phyloP scores from a whole-genome alignment of 2,888 invertebrate species.

The Lepidocyrtoides sp. region DNA sequence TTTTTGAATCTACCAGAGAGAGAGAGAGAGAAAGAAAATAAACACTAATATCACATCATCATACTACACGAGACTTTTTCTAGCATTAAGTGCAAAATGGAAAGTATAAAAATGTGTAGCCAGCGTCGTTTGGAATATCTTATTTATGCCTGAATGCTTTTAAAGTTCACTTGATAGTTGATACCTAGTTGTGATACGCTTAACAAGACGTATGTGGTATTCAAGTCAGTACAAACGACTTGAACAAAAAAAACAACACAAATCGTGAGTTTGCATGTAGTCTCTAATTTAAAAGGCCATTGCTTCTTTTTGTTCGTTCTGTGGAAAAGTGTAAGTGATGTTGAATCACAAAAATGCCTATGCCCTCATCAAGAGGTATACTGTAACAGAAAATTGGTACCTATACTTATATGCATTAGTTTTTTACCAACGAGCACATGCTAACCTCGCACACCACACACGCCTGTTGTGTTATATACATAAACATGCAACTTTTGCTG shows the following conservation, averaged over 20 bases:
- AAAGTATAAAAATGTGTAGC: conserved; percentile 5
- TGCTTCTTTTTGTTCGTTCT: conserved; percentile 31
- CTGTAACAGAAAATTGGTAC: no score
- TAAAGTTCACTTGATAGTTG: not conserved
- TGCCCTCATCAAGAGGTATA: no score
- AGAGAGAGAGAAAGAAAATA: no score
- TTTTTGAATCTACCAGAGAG: not conserved
- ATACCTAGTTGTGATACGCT: conserved; percentile 1
- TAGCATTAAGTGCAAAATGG: not conserved
- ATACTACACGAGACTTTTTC: not conserved
- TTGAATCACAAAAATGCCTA: not conserved
- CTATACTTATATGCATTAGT: no score
- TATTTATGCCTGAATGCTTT: conserved; percentile 42
- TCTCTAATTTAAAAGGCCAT: conserved; percentile 67
- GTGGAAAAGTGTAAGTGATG: not conserved
- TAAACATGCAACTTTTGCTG: conserved; percentile 30
- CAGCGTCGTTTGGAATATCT: conserved; percentile 7
- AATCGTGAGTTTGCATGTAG: conserved; percentile 75
- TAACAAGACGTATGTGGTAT: conserved; percentile 20
- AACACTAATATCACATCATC: not conserved
- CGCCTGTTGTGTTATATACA: conserved; percentile 17
- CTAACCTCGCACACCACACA: conserved; percentile 19
- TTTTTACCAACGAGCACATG: conserved; percentile 24
- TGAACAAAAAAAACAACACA: conserved; percentile 1
- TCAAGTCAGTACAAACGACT: not conserved